A percentile compares a stretch with the other conserved stretches of the same genome.
Evolutionary conservation across 1,140 invertebrate species (phyloP).

Genomic region (Daktulosphaira vitifoliae): DNA sequence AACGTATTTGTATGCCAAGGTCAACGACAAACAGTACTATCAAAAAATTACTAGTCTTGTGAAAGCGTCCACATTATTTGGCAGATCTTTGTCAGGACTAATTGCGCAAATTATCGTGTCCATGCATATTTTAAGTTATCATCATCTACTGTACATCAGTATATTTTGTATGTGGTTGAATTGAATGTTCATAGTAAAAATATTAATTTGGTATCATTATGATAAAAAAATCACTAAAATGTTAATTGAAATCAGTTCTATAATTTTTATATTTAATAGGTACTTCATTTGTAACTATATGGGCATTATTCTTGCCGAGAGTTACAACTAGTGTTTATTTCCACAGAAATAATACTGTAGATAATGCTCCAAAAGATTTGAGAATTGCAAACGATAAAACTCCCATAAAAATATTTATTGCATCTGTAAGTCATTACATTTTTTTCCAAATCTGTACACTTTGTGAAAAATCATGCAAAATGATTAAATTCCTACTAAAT

Average conservation of each 20-base stretch:
- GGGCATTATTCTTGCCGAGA: slow-evolving; percentile 26
- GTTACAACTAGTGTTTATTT: slow-evolving; percentile 32
- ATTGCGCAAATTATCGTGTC: slow-evolving; percentile 31
- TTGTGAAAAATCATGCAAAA: no score
- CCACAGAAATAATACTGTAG: slow-evolving; percentile 10
- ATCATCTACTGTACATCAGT: slow-evolving; percentile 33
- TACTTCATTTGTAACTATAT: slow-evolving; percentile 22
- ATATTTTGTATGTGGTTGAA: slow-evolving; percentile 25
- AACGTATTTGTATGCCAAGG: slow-evolving; percentile 89
- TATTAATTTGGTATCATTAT: no score
- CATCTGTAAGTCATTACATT: no score
- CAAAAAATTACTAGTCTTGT: slow-evolving; percentile 60
- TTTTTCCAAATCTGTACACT: no score
- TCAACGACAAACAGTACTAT: slow-evolving; percentile 59
- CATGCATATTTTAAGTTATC: not conserved
- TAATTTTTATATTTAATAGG: slow-evolving; percentile 1
- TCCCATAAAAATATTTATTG: no score
- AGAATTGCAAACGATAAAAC: no score
- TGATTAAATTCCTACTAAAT: no score
- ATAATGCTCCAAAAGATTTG: not conserved
- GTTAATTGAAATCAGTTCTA: not conserved
- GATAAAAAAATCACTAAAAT: no score
- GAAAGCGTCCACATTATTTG: slow-evolving; percentile 34
- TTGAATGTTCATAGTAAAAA: no score
- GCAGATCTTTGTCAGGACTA: slow-evolving; percentile 33